phyloP scores from a whole-genome alignment of 2,113 vertebrate genomes.

The Callospermophilus lateralis region DNA sequence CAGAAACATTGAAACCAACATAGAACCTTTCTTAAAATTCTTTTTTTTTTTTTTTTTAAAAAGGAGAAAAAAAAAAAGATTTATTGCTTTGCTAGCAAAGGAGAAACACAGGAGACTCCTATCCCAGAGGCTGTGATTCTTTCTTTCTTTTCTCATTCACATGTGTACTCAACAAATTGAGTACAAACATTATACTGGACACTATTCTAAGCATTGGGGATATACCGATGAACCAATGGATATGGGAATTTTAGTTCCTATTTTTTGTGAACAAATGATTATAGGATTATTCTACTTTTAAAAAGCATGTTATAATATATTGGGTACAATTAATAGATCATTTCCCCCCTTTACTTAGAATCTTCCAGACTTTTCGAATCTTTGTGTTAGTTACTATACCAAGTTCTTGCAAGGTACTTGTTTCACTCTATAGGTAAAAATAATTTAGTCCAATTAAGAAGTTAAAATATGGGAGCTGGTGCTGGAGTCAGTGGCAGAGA shows the following conservation, averaged over 20 bases:
- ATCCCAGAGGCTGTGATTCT: too few species aligned
- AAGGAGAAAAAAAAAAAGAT: too few species aligned
- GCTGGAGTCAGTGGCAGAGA: too few species aligned
- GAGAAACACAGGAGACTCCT: too few species aligned
- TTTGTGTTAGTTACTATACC: background rate
- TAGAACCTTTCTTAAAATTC: constrained; percentile 19
- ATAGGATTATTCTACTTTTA: constrained; percentile 5
- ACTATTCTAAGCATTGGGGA: background rate
- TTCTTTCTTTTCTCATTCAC: background rate
- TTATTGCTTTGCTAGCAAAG: too few species aligned
- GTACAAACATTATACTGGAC: background rate
- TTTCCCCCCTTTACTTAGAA: background rate
- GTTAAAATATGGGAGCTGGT: too few species aligned
- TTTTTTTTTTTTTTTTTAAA: background rate
- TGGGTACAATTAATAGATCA: background rate
- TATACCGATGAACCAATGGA: background rate
- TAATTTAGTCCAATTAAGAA: constrained; percentile 20
- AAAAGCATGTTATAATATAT: background rate
- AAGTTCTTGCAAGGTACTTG: constrained; percentile 16
- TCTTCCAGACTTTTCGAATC: constrained; percentile 20
- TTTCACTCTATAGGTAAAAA: constrained; percentile 48
- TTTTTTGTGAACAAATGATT: constrained; percentile 13
- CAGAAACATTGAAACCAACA: background rate
- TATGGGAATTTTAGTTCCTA: background rate
- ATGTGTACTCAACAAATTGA: too few species aligned